A percentile compares a stretch with the other conserved stretches of the same genome.
phyloP scores from a whole-genome alignment of 2,888 invertebrate genomes.

The Hypomecis atomaria region DNA sequence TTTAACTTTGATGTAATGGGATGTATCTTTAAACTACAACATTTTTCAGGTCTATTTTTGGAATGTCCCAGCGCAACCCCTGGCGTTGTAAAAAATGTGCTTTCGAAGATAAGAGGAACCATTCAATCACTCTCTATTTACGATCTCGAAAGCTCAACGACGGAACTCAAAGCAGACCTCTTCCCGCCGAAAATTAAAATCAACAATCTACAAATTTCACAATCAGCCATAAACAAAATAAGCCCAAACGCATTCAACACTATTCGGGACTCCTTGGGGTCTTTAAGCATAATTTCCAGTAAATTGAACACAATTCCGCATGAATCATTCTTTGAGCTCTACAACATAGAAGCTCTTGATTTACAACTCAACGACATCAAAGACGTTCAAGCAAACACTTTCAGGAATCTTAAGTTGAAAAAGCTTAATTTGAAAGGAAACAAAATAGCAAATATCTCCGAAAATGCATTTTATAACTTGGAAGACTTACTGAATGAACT shows the following conservation, averaged over 20 bases:
- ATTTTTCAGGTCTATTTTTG: slow-evolving; percentile 89
- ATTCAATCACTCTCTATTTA: slow-evolving; percentile 95
- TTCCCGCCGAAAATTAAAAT: slow-evolving; percentile 89
- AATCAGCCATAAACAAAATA: slow-evolving; percentile 89
- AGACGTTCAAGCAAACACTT: slow-evolving; percentile 92
- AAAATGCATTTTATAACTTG: slow-evolving; percentile 92
- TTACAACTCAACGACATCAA: slow-evolving; percentile 94
- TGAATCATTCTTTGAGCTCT: slow-evolving; percentile 89
- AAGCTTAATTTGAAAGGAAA: slow-evolving; percentile 94
- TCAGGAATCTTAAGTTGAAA: slow-evolving; percentile 91
- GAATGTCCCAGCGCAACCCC: slow-evolving; percentile 94
- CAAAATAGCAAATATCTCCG: slow-evolving; percentile 91
- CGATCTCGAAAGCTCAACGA: slow-evolving; percentile 93
- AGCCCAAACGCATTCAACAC: slow-evolving; percentile 88
- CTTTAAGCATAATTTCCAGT: slow-evolving; percentile 91
- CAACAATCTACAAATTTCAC: slow-evolving; percentile 90
- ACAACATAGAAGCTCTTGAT: slow-evolving; percentile 90
- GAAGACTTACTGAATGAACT: slow-evolving; percentile 92
- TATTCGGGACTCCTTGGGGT: slow-evolving; percentile 88
- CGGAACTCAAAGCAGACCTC: slow-evolving; percentile 89
- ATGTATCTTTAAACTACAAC: slow-evolving; percentile 28
- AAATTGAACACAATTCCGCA: slow-evolving; percentile 90
- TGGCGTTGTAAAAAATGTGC: slow-evolving; percentile 88
- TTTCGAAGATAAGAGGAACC: slow-evolving; percentile 87
- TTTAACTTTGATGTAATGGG: slow-evolving; percentile 1